Base-by-base conservation (phyloP, 2,113 vertebrate genomes). In the Kobus ellipsiprymnus region DNA sequence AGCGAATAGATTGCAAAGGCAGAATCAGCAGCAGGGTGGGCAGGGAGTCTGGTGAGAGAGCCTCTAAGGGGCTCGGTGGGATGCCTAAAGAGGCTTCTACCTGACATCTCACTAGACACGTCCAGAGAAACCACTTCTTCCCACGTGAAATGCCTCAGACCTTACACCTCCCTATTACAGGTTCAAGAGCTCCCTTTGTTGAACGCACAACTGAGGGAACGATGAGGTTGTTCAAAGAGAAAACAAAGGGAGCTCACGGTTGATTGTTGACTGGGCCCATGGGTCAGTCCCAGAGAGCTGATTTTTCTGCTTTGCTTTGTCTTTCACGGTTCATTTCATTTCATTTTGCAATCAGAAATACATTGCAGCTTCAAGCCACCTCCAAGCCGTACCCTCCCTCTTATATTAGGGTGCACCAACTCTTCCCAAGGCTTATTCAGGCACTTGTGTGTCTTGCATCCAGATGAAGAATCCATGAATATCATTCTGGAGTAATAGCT, bases 281-380 rank as follows among this genome's bases (percentile, higher is more conserved):
- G 4, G 5, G 15, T 91, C 57, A 40, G 46, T 12, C n/a, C 29
- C 88, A 62, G 29, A 84, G 29, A 93, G 78, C 27, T 7, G 23
- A 7, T 50, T 87, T 85, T 44, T 54, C 80, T 60, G 27, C 91
- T 94, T 57, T 48, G 21, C 48, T 92, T 88, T 82, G 33, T 95
- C 80, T 95, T 78, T 90, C 54, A 19, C 27, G 4, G 0, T 44
- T 52, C 84, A 36, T 55, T 92, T 91, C 80, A 36, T 67, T 94
- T 94, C 85, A 59, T 60, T 96, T 88, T 87, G 33, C 90, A 77
- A 64, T 16, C 10, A 84, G 57, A 84, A 86, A 84, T 33, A 74
- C 10, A 74, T n/a, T 95, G 84, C 23, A 15, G 15, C 71, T 83
- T 80, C 46, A 92, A 83, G n/a, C 7, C 2, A 0, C 19, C 55